phyloP scores from a whole-genome alignment of 2,113 vertebrate genomes.

The Cercocebus atys region DNA sequence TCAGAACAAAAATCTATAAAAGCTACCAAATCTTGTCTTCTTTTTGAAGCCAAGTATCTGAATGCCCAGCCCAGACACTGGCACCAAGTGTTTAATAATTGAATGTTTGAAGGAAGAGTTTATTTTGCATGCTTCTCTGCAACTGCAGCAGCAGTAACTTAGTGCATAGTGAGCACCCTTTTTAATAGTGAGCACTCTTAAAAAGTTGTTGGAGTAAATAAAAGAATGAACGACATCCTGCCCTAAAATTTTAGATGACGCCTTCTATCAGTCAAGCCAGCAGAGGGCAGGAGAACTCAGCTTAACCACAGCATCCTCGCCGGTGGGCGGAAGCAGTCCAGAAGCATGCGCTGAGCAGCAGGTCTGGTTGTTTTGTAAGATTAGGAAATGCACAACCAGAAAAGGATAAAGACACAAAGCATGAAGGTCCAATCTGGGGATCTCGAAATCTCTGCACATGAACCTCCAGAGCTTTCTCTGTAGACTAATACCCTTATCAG shows the following conservation, averaged over 20 bases:
- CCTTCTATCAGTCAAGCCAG: not conserved
- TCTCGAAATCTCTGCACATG: not conserved
- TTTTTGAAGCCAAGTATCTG: not conserved
- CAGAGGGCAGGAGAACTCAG: constrained; percentile 67
- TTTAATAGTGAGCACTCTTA: not conserved
- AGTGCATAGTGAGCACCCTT: not conserved
- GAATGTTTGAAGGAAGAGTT: not conserved
- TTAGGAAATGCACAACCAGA: not conserved
- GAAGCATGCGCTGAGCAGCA: not conserved
- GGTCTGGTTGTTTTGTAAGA: not conserved
- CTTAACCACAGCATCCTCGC: not conserved
- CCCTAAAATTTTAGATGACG: not conserved
- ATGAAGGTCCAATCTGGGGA: not conserved
- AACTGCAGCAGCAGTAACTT: not conserved
- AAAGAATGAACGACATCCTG: not conserved
- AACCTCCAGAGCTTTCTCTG: not conserved
- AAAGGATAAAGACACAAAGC: not conserved
- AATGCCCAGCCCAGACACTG: not conserved
- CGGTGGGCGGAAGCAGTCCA: not conserved
- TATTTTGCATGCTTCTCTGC: not conserved
- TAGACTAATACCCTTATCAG: not conserved
- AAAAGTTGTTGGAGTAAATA: not conserved
- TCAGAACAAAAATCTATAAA: not conserved
- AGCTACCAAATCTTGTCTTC: not conserved
- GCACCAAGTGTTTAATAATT: not conserved